Conservation (phyloP, 92 coral and sea anemone genomes). For the Palythoa grandis region DNA sequence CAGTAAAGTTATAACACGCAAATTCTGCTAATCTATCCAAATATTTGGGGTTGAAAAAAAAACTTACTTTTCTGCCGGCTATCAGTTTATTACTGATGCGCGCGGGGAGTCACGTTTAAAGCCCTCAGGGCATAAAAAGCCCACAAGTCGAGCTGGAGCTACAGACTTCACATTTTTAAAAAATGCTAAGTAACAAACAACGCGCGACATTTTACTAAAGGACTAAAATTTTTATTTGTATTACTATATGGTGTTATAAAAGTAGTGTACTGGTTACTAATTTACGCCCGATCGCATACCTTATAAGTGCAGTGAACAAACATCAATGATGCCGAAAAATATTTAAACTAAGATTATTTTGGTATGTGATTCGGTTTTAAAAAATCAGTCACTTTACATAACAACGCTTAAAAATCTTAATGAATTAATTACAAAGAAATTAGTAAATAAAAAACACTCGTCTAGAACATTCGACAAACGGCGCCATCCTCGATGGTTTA, state of each 20-base stretch:
- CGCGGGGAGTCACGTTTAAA: slow-evolving; percentile 1
- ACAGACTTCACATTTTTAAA: neutral
- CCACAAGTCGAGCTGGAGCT: neutral
- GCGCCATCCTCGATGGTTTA: too few species aligned
- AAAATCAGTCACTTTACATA: neutral
- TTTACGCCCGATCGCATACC: neutral
- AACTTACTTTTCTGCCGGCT: neutral
- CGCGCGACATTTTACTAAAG: neutral
- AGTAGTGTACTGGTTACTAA: neutral
- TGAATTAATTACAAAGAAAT: neutral
- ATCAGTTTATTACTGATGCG: neutral
- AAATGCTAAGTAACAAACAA: neutral
- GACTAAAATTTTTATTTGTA: neutral
- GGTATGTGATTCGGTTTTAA: neutral
- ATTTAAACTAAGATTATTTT: slow-evolving; percentile 1
- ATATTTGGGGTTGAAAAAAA: slow-evolving; percentile 1
- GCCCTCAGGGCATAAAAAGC: neutral
- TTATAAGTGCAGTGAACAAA: neutral
- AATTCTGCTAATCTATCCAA: neutral
- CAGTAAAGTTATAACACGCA: neutral
- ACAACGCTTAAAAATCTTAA: neutral
- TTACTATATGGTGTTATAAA: neutral
- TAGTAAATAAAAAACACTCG: neutral
- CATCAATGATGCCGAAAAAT: neutral
- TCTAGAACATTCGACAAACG: neutral